Evolutionary conservation across 2,797 vertebrate species (phyloP).

Genomic region (Gymnoscopelus braueri): DNA sequence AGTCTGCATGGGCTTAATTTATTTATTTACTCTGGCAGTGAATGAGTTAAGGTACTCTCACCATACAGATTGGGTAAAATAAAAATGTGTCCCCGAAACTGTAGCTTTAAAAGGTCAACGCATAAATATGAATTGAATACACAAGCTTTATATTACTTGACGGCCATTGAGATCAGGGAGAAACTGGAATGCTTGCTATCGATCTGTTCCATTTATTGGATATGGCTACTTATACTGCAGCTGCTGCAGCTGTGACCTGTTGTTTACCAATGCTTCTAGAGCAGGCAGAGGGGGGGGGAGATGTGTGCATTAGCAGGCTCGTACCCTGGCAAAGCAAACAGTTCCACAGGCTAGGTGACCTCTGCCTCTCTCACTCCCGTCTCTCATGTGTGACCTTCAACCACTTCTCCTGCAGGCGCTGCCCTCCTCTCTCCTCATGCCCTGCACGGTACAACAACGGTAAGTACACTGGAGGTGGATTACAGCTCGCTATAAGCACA

Average conservation of each 20-base stretch:
- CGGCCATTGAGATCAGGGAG: slow-evolving; percentile 28
- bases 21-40: too few relatives aligned
- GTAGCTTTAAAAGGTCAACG: too few relatives aligned
- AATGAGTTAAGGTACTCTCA: too few relatives aligned
- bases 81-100: too few relatives aligned
- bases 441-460: slow-evolving; percentile 12
- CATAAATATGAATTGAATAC: too few relatives aligned
- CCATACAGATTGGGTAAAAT: too few relatives aligned
- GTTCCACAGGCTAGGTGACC: slow-evolving; percentile 61
- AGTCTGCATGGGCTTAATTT: too few relatives aligned
- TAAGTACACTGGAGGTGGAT: slow-evolving; percentile 70
- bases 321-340: slow-evolving; percentile 64
- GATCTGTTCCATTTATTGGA: slow-evolving; percentile 62
- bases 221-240: slow-evolving; percentile 44
- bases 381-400: slow-evolving; percentile 62
- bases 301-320: slow-evolving; percentile 31
- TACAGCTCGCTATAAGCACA: slow-evolving; percentile 53
- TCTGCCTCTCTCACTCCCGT: slow-evolving; percentile 3
- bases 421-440: slow-evolving; percentile 17
- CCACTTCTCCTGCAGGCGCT: slow-evolving; percentile 30
- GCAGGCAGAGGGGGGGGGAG: slow-evolving; percentile 24
- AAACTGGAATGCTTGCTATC: slow-evolving; percentile 52
- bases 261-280: slow-evolving; percentile 59
- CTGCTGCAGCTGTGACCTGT: slow-evolving; percentile 57
- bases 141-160: too few relatives aligned